Evolutionary conservation across 2,888 invertebrate species (phyloP).

Genomic region (Ormyrus pomaceus): DNA sequence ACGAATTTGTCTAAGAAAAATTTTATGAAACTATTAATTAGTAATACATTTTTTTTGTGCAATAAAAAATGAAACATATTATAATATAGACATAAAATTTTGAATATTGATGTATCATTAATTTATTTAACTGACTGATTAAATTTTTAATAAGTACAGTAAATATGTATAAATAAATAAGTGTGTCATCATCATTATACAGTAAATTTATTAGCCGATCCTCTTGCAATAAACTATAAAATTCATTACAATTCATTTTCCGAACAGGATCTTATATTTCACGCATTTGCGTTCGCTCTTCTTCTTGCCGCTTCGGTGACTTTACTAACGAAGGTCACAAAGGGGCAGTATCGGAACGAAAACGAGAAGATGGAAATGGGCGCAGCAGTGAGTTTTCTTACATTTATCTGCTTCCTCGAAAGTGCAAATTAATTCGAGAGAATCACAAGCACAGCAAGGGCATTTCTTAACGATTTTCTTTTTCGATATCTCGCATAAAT

Average conservation of each 20-base stretch:
- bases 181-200: neutral
- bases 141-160: neutral
- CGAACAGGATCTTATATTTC: slow-evolving; percentile 89
- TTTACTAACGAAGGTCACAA: slow-evolving; percentile 75
- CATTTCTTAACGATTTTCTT: too few relatives aligned
- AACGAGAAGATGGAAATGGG: slow-evolving; percentile 79
- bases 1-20: too few relatives aligned
- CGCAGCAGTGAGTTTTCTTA: slow-evolving; percentile 81
- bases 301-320: slow-evolving; percentile 84
- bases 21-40: too few relatives aligned
- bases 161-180: neutral
- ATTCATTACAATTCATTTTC: slow-evolving; percentile 20
- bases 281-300: slow-evolving; percentile 84
- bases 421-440: too few relatives aligned
- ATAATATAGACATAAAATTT: neutral
- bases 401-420: neutral
- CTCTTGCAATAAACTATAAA: neutral
- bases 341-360: slow-evolving; percentile 10
- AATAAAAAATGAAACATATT: neutral
- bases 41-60: too few relatives aligned
- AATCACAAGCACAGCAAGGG: too few relatives aligned
- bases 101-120: neutral
- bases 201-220: neutral
- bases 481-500: too few relatives aligned
- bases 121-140: neutral